phyloP scores from a whole-genome alignment of 2,113 vertebrate species.

The Oryzias curvinotus region DNA sequence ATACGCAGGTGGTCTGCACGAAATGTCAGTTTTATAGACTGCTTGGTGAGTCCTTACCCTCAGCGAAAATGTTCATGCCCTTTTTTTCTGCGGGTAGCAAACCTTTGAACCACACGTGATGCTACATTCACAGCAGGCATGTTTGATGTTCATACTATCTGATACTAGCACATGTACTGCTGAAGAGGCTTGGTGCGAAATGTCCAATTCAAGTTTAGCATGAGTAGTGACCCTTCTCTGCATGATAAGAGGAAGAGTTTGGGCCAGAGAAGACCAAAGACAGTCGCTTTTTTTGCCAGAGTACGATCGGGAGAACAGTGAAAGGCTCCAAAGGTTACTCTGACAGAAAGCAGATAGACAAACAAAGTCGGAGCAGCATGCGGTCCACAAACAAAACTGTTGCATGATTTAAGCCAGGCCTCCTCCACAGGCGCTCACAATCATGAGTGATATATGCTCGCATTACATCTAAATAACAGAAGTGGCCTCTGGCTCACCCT shows the following conservation, averaged over 20 bases:
- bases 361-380: slow-evolving; percentile 3
- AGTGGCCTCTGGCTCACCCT: slow-evolving; percentile 49
- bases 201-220: slow-evolving; percentile 4
- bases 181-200: too few relatives aligned
- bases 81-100: too few relatives aligned
- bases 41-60: too few relatives aligned
- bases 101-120: too few relatives aligned
- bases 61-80: too few relatives aligned
- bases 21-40: too few relatives aligned
- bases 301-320: background rate
- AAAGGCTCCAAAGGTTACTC: slow-evolving; percentile 5
- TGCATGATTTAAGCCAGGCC: slow-evolving; percentile 51
- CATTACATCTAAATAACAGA: slow-evolving; percentile 56
- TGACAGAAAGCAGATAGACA: slow-evolving; percentile 34
- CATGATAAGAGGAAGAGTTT: slow-evolving; percentile 10
- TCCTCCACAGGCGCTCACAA: slow-evolving; percentile 16
- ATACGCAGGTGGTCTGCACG: too few relatives aligned
- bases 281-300: slow-evolving; percentile 1
- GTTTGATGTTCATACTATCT: too few relatives aligned
- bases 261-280: slow-evolving; percentile 14
- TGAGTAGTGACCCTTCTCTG: background rate
- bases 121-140: too few relatives aligned
- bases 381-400: slow-evolving; percentile 19
- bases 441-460: slow-evolving; percentile 49
- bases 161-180: too few relatives aligned